phyloP scores from a whole-genome alignment of 1,140 invertebrate species.

The Dinothrombium tinctorium region DNA sequence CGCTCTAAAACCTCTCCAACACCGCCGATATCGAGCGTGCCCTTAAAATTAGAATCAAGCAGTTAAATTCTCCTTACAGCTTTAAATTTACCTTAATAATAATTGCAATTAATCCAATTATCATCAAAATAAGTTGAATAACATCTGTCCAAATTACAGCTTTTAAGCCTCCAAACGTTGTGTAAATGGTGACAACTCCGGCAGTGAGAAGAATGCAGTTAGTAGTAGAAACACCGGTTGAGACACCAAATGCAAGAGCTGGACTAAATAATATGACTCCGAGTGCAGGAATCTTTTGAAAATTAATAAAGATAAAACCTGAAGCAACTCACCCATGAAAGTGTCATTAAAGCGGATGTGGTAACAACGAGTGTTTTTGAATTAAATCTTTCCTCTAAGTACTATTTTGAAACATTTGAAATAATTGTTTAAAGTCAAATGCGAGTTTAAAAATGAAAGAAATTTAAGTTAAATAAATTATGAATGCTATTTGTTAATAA shows the following conservation, averaged over 20 bases:
- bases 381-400: too few relatives aligned
- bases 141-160: constrained; percentile 80
- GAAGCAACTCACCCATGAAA: background rate
- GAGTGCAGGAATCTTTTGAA: background rate
- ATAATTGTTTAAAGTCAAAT: too few relatives aligned
- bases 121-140: constrained; percentile 63
- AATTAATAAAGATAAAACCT: too few relatives aligned
- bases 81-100: constrained; percentile 25
- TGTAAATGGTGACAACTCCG: constrained; percentile 25
- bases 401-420: too few relatives aligned
- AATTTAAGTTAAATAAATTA: too few relatives aligned
- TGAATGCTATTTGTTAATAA: too few relatives aligned
- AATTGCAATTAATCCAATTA: constrained; percentile 49
- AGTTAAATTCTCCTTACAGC: background rate
- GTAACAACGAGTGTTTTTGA: too few relatives aligned
- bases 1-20: constrained; percentile 36
- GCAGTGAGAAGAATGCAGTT: constrained; percentile 21
- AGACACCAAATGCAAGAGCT: background rate
- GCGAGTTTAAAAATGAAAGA: too few relatives aligned
- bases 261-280: background rate
- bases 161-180: constrained; percentile 56
- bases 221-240: background rate
- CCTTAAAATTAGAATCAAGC: too few relatives aligned
- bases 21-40: constrained; percentile 31
- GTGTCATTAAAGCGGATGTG: too few relatives aligned